Conservation (phyloP, 2,888 invertebrate species). For the Synanthedon myopaeformis region DNA sequence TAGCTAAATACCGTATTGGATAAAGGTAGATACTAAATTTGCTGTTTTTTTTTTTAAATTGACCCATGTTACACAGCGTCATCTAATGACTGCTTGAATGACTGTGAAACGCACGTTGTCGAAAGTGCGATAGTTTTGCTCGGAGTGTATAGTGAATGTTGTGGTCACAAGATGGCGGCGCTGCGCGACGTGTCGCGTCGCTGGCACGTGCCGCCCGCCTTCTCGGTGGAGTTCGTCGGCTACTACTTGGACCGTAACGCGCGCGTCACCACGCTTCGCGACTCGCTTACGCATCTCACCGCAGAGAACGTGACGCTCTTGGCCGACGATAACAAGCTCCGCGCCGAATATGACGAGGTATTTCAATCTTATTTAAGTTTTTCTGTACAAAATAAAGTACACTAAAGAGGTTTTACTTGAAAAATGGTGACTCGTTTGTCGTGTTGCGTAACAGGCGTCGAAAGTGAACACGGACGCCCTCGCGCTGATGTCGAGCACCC, state of each 20-base stretch:
- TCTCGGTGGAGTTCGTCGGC: slow-evolving; percentile 93
- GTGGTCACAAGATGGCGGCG: slow-evolving; percentile 69
- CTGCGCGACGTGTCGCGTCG: slow-evolving; percentile 89
- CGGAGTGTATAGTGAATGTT: too few relatives aligned
- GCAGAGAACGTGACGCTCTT: slow-evolving; percentile 80
- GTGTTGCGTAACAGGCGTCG: slow-evolving; percentile 30
- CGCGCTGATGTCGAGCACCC: slow-evolving; percentile 69
- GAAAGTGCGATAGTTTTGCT: too few relatives aligned
- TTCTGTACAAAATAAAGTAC: background rate
- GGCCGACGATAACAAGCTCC: slow-evolving; percentile 80
- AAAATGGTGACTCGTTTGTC: too few relatives aligned
- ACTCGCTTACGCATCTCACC: slow-evolving; percentile 79
- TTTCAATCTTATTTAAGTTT: slow-evolving; percentile 5
- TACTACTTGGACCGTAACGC: slow-evolving; percentile 93
- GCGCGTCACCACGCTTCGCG: slow-evolving; percentile 82
- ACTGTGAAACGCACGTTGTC: too few relatives aligned
- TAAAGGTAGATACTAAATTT: too few relatives aligned
- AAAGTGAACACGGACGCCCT: slow-evolving; percentile 73
- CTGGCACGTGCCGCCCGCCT: slow-evolving; percentile 94
- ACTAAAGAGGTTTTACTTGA: background rate
- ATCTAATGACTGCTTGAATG: too few relatives aligned
- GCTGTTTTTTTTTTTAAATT: too few relatives aligned
- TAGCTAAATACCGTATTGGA: too few relatives aligned
- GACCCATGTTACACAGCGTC: too few relatives aligned
- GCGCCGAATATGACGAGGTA: slow-evolving; percentile 84